Evolutionary conservation across 2,797 vertebrate genomes (phyloP), one percentile per base, ranked within the genome.

Genomic region (Pseudochirops cupreus): DNA sequence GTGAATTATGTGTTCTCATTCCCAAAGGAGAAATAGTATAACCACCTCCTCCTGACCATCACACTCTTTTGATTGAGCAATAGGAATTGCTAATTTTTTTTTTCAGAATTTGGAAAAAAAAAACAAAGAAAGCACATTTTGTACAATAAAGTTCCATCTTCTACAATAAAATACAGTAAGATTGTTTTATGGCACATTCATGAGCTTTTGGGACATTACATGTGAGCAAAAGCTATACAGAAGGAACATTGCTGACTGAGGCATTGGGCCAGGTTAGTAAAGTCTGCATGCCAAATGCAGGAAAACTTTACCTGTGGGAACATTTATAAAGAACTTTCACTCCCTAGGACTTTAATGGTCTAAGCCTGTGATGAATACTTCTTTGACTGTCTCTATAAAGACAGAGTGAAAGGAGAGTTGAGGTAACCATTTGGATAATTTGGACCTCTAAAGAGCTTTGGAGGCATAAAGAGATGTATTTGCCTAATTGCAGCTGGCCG

Each of bases 21-120:
- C 95, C 87, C 56, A 91, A 92, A 94, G 96, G 14, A 50, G 33
- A n/a, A n/a, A n/a, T 74, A 39, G 16, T 74, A n/a, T 67, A 58
- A 39, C 10, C 28, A 21, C 26, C 16, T 56, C 57, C 26, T 94
- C 39, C 58, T 18, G 91, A 58, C 39, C 12, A 82, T 29, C 31
- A 29, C 7, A 18, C 29, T 39, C 33, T 87, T 74, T 93, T 62
- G 58, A 7, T 59, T 93, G 50, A 57, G 31, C 9, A 50, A 87
- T 18, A 46, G 24, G 9, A 82, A 87, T 87, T 46, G 7, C 7
- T 74, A 7, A 31, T 21, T 54, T 74, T 39, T 46, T 46, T 74
- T 39, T 39, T 26, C 24, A 26, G 7, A 87, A 87, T 87, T 87
- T 31, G n/a, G 16, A 4, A 1, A n/a, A 26, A 50, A 54, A 93